Conservation (phyloP, 1,140 invertebrate genomes). For the Trialeurodes vaporariorum region DNA sequence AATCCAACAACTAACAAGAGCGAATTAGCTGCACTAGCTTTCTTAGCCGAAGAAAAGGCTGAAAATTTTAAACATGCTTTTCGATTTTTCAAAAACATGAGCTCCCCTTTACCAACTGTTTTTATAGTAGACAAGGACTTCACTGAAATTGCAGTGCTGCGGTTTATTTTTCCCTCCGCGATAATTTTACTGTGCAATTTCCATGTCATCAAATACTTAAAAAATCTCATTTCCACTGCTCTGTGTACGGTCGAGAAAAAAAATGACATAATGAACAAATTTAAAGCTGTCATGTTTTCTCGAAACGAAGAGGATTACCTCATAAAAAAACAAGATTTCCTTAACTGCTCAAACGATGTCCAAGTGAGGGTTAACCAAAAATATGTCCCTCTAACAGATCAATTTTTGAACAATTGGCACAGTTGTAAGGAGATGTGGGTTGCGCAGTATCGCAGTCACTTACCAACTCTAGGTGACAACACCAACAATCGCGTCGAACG, state of each 20-base stretch:
- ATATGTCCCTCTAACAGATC: not conserved
- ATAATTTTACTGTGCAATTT: not conserved
- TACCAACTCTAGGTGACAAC: not conserved
- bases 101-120: not conserved
- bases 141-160: not conserved
- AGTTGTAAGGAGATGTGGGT: not conserved
- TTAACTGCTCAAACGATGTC: not conserved
- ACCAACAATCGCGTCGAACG: not conserved
- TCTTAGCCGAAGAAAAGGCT: not conserved
- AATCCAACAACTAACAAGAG: not conserved
- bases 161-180: not conserved
- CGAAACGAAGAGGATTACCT: not conserved
- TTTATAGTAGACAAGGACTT: not conserved
- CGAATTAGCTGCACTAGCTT: not conserved
- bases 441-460: not conserved
- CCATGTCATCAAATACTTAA: not conserved
- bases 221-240: not conserved
- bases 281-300: not conserved
- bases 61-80: not conserved
- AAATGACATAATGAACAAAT: not conserved
- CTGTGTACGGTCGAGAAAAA: not conserved
- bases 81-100: not conserved
- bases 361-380: not conserved
- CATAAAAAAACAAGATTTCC: not conserved
- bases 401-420: not conserved